phyloP scores from a whole-genome alignment of 2,888 invertebrate species.

The Eurytoma adleriae region DNA sequence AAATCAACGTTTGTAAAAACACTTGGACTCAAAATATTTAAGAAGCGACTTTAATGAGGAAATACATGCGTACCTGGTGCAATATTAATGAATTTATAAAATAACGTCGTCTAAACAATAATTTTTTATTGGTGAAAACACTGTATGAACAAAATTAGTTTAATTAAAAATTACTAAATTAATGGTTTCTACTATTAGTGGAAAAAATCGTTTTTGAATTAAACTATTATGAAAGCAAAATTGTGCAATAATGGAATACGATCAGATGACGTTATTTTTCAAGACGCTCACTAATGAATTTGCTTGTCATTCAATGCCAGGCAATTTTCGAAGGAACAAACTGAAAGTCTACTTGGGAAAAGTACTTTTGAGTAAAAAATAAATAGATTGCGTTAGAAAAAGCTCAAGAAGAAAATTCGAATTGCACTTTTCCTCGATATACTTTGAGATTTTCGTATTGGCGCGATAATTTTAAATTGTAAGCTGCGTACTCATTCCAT shows the following conservation, averaged over 20 bases:
- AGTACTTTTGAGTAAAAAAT: slow-evolving; percentile 20
- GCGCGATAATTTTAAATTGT: slow-evolving; percentile 36
- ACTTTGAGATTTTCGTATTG: slow-evolving; percentile 43
- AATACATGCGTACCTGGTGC: slow-evolving; percentile 30
- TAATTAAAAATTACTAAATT: background rate
- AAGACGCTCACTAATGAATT: slow-evolving; percentile 19
- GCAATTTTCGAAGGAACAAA: slow-evolving; percentile 24
- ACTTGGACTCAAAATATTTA: slow-evolving; percentile 4
- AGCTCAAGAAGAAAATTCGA: slow-evolving; percentile 3
- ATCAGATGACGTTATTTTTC: slow-evolving; percentile 29
- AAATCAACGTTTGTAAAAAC: background rate
- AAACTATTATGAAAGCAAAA: background rate
- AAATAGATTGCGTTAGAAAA: slow-evolving; percentile 27
- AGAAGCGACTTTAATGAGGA: slow-evolving; percentile 19
- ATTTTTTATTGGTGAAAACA: background rate
- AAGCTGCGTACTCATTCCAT: slow-evolving; percentile 22
- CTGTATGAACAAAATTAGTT: too few species aligned
- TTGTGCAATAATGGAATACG: background rate
- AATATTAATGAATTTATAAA: slow-evolving; percentile 26
- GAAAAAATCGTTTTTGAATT: background rate
- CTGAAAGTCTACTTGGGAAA: slow-evolving; percentile 45
- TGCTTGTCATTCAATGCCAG: slow-evolving; percentile 27
- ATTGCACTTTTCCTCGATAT: slow-evolving; percentile 28
- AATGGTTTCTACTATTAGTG: background rate
- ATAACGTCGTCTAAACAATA: slow-evolving; percentile 21